Percentiles rank a stretch among this genome's conserved stretches.
Evolutionary conservation across 2,113 vertebrate species (phyloP).

Genomic region (Scatophagus argus): DNA sequence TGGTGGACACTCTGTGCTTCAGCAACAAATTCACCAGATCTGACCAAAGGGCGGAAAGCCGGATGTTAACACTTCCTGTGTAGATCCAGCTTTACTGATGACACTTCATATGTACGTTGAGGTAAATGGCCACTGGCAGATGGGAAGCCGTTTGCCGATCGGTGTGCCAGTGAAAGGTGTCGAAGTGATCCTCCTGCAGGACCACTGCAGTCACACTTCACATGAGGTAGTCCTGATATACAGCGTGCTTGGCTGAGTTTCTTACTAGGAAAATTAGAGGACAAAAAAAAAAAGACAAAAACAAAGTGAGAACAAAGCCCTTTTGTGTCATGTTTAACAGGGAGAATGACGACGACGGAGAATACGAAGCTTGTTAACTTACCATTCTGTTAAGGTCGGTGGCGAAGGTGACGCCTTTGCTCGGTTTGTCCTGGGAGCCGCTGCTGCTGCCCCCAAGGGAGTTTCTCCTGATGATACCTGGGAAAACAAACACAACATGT

Average conservation of each 20-base stretch:
- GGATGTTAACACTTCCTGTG: constrained; percentile 20
- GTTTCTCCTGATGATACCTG: constrained; percentile 94
- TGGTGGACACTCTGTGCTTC: background rate
- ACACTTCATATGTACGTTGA: constrained; percentile 42
- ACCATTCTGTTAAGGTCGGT: constrained; percentile 89
- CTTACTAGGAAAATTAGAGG: constrained; percentile 69
- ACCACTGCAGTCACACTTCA: constrained; percentile 64
- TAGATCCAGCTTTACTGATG: constrained; percentile 26
- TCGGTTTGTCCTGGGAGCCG: constrained; percentile 89
- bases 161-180: constrained; percentile 35
- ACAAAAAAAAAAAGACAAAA: background rate
- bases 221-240: constrained; percentile 83
- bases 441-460: constrained; percentile 93
- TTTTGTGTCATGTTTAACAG: background rate
- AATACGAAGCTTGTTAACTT: constrained; percentile 58
- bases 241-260: constrained; percentile 54
- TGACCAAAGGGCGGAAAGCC: background rate
- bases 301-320: background rate
- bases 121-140: constrained; percentile 55
- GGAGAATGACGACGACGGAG: background rate
- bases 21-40: constrained; percentile 19
- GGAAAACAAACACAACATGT: background rate
- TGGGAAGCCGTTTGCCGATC: constrained; percentile 33
- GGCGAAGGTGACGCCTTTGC: constrained; percentile 92
- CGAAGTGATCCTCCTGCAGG: constrained; percentile 50